phyloP scores from a whole-genome alignment of 1,140 invertebrate species.

The Teleogryllus occipitalis region DNA sequence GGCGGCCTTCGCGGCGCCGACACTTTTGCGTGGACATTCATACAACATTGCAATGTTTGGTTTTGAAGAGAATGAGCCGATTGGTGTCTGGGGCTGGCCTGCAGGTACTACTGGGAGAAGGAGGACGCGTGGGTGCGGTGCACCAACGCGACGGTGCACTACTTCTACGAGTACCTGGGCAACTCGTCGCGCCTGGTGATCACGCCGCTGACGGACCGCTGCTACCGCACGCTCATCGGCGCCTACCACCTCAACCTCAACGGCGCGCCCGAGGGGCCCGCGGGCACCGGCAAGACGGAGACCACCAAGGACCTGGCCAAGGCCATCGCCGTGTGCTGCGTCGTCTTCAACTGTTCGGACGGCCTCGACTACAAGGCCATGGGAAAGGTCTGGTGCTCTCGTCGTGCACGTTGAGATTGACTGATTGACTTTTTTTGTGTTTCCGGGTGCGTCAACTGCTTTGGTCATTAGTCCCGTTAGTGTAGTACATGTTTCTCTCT shows the following conservation, averaged over 20 bases:
- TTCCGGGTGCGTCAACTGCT: no score
- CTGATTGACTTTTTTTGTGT: no score
- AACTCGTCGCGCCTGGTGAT: constrained; percentile 65
- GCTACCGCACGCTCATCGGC: constrained; percentile 80
- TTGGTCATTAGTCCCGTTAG: no score
- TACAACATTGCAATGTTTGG: no score
- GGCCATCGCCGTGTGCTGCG: constrained; percentile 82
- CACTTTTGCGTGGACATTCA: no score
- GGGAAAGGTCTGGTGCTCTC: no score
- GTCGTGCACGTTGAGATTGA: no score
- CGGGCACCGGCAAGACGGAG: constrained; percentile 86
- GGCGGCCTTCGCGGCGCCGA: no score
- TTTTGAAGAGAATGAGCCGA: no score
- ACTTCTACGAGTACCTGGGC: constrained; percentile 87
- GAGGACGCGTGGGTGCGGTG: constrained; percentile 65
- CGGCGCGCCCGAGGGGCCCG: constrained; percentile 83
- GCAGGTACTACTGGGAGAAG: constrained; percentile 75
- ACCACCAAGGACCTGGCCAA: constrained; percentile 85
- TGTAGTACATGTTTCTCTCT: no score
- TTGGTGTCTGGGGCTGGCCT: no score
- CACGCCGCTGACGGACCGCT: constrained; percentile 61
- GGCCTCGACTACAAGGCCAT: constrained; percentile 90
- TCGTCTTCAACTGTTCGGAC: constrained; percentile 91
- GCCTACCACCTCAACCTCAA: constrained; percentile 80
- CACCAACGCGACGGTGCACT: constrained; percentile 74